These are phyloP conservation scores for Platyrinchus mystaceus DNA, from an alignment of 2,797 vertebrate genomes.

Conservation along the genomic window DNA sequence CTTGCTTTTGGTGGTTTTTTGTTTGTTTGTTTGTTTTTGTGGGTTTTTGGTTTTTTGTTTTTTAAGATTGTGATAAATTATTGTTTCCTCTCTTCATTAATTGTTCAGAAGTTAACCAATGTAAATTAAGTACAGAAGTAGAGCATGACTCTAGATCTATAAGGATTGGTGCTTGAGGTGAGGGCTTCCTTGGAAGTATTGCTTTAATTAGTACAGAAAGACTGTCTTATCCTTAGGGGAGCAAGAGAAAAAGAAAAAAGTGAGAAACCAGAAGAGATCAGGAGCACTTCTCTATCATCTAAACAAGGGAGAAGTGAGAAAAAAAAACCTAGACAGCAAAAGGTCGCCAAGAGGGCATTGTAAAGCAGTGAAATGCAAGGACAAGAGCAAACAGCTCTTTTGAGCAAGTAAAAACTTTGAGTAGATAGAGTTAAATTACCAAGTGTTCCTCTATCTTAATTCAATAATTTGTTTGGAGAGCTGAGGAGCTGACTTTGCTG, in stretches of 20 bases:
- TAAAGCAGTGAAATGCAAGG: neutral
- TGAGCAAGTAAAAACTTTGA: neutral
- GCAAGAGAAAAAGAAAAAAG: neutral
- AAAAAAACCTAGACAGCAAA: neutral
- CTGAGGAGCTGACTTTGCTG: constrained; percentile 6
- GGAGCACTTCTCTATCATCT: neutral
- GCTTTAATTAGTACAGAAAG: neutral
- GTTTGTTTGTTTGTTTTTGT: neutral
- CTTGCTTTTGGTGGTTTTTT: neutral
- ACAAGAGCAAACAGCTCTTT: neutral
- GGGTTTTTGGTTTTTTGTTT: neutral
- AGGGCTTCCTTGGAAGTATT: neutral
- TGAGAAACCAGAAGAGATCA: neutral
- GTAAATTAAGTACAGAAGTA: neutral
- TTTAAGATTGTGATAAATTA: neutral
- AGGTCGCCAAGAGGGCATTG: neutral
- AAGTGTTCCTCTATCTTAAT: neutral
- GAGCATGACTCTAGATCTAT: neutral
- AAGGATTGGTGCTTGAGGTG: neutral
- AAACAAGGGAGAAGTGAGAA: neutral
- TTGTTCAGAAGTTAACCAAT: neutral
- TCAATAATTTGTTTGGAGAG: neutral
- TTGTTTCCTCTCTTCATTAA: neutral
- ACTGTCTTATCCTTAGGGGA: neutral
- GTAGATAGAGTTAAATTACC: neutral